phyloP scores from a whole-genome alignment of 2,888 invertebrate species.

The Incurvaria masculella region DNA sequence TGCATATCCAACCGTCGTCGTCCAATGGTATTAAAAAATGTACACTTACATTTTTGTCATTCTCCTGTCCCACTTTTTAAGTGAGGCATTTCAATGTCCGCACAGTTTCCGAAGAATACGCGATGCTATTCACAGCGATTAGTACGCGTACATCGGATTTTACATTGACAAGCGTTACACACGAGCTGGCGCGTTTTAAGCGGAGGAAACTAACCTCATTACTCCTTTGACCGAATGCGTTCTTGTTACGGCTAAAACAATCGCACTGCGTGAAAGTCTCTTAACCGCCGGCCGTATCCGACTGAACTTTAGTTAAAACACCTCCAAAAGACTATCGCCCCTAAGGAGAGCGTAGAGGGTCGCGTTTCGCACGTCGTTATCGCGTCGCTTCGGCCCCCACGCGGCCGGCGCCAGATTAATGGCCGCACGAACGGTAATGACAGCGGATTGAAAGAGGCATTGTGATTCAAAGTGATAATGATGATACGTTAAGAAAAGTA shows the following conservation, averaged over 20 bases:
- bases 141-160: no score
- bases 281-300: not conserved
- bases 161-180: not conserved
- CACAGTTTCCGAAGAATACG: no score
- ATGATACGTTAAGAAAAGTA: conserved; percentile 51
- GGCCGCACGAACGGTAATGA: conserved; percentile 33
- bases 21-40: no score
- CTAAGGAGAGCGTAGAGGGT: no score
- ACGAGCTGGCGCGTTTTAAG: not conserved
- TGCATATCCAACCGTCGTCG: no score
- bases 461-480: conserved; percentile 45
- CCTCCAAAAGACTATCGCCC: no score
- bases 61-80: no score
- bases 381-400: conserved; percentile 24
- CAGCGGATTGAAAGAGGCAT: conserved; percentile 38
- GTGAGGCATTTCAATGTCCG: no score
- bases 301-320: not conserved
- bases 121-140: no score
- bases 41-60: no score
- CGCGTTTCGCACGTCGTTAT: no score
- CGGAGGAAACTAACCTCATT: not conserved
- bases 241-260: not conserved
- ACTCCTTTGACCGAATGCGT: not conserved
- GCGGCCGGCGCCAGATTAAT: conserved; percentile 53
- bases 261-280: not conserved